A percentile compares a stretch with the other conserved stretches of the same genome.
phyloP scores from a whole-genome alignment of 2,888 invertebrate species.

The Calameuta pallipes region DNA sequence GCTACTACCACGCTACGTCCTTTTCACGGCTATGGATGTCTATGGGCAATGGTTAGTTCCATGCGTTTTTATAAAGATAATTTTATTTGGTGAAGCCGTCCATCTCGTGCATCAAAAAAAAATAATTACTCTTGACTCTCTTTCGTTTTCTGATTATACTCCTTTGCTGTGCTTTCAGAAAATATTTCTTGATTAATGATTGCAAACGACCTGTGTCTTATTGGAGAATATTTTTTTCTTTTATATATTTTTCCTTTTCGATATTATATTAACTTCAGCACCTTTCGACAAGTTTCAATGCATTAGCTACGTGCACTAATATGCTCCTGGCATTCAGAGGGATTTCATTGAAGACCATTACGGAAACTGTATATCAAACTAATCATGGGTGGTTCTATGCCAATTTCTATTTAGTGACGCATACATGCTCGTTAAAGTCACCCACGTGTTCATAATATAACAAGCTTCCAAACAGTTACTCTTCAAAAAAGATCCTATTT shows the following conservation, averaged over 20 bases:
- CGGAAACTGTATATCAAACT: background rate
- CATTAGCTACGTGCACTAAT: background rate
- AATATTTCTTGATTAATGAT: background rate
- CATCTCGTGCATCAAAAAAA: background rate
- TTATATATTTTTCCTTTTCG: background rate
- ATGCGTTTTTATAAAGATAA: background rate
- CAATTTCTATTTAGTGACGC: background rate
- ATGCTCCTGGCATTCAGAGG: background rate
- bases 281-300: no score
- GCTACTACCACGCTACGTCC: background rate
- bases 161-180: background rate
- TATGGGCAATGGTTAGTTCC: background rate
- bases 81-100: constrained; percentile 4
- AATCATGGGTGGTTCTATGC: background rate
- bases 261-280: background rate
- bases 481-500: background rate
- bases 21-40: background rate
- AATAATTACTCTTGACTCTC: background rate
- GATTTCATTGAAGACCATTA: background rate
- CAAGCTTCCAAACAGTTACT: background rate
- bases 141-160: background rate
- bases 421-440: background rate
- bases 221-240: background rate
- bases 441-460: background rate
- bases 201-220: background rate